These are phyloP conservation scores for Erebia aethiops DNA, from an alignment of 2,888 invertebrate genomes.

Conservation along the genomic window DNA sequence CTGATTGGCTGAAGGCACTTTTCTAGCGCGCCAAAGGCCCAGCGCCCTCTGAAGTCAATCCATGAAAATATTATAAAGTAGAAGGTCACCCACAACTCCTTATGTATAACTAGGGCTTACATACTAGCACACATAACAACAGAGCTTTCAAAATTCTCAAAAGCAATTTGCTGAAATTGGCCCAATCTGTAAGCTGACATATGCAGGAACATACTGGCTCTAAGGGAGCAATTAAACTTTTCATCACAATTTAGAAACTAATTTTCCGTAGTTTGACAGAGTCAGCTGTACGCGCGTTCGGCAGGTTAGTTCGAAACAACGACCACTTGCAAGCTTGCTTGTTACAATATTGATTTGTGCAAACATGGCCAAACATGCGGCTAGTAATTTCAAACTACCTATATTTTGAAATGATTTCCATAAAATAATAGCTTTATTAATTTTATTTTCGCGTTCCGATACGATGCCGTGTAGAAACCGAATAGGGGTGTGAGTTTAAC, in stretches of 20 bases:
- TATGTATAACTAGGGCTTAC: too few relatives aligned
- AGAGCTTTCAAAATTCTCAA: neutral
- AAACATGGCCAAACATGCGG: neutral
- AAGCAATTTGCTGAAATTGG: conserved; percentile 27
- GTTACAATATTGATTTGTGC: conserved; percentile 48
- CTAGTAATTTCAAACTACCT: neutral
- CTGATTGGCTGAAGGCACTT: too few relatives aligned
- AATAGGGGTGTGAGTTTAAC: too few relatives aligned
- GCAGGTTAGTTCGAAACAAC: conserved; percentile 63
- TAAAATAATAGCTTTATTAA: neutral
- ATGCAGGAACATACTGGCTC: conserved; percentile 69
- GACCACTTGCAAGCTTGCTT: conserved; percentile 56
- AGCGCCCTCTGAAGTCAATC: too few relatives aligned
- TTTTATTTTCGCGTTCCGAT: too few relatives aligned
- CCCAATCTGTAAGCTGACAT: conserved; percentile 54
- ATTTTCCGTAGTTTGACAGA: conserved; percentile 78
- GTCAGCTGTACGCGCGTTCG: conserved; percentile 64
- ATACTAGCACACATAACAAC: neutral
- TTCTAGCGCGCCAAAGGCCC: too few relatives aligned
- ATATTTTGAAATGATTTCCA: neutral
- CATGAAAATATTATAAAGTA: too few relatives aligned
- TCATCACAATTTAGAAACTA: conserved; percentile 76
- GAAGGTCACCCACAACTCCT: too few relatives aligned
- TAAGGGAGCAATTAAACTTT: conserved; percentile 81
- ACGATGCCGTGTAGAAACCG: too few relatives aligned